Percentiles rank a stretch among this genome's conserved stretches.
These are phyloP conservation scores for Syngnathus scovelli DNA, from an alignment of 2,113 vertebrate species.

Conservation along the genomic window DNA sequence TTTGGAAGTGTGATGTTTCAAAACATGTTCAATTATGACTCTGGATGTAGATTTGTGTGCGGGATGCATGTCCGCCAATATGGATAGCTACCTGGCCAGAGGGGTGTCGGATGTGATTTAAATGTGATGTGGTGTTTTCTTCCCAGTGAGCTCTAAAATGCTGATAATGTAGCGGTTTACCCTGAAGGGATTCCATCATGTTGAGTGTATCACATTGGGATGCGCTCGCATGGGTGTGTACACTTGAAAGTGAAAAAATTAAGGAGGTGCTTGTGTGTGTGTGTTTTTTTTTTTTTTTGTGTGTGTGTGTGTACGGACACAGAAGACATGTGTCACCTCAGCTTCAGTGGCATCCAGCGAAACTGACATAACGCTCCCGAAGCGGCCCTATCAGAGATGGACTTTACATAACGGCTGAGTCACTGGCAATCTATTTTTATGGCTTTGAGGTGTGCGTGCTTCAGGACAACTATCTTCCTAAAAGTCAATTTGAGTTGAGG, in stretches of 20 bases:
- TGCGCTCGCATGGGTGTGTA: conserved; percentile 23
- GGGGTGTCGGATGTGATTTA: conserved; percentile 31
- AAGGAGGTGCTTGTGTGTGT: conserved; percentile 19
- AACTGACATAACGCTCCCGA: conserved; percentile 67
- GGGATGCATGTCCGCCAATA: conserved; percentile 21
- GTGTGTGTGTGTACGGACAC: conserved; percentile 40
- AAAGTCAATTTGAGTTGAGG: conserved; percentile 42
- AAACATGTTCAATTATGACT: not conserved
- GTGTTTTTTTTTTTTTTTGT: no score
- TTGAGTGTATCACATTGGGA: conserved; percentile 40
- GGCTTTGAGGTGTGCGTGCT: conserved; percentile 62
- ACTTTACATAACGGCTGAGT: conserved; percentile 73
- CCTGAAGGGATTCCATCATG: conserved; percentile 43
- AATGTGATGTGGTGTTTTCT: conserved; percentile 27
- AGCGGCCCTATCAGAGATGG: conserved; percentile 66
- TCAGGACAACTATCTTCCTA: conserved; percentile 29
- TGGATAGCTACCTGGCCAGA: conserved; percentile 30
- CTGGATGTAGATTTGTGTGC: conserved; percentile 1
- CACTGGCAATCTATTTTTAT: conserved; percentile 69
- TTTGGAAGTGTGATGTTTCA: not conserved
- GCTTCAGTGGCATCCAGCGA: conserved; percentile 57
- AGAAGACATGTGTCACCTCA: conserved; percentile 66
- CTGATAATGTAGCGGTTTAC: conserved; percentile 44
- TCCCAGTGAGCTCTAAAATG: conserved; percentile 28
- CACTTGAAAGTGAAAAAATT: conserved; percentile 23